A percentile compares a stretch with the other conserved stretches of the same genome.
Conservation (phyloP, 2,113 vertebrate genomes). For the Osmerus eperlanus region DNA sequence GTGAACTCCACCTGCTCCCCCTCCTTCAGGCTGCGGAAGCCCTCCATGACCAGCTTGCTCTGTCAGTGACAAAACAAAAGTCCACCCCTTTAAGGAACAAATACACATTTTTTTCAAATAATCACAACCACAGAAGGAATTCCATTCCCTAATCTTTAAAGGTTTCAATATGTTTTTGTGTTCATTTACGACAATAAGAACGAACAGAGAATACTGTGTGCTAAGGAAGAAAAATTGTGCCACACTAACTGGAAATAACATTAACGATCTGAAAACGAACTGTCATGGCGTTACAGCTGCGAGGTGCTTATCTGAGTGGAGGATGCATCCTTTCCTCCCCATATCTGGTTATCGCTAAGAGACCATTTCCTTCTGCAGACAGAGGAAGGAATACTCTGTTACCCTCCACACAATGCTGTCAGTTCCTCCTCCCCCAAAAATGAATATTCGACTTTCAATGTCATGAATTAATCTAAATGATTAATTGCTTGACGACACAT, state of each 20-base stretch:
- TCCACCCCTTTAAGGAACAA: background rate
- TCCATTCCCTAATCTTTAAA: too few species aligned
- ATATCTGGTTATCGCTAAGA: slow-evolving; percentile 52
- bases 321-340: slow-evolving; percentile 31
- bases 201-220: too few species aligned
- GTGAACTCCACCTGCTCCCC: slow-evolving; percentile 98
- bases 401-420: slow-evolving; percentile 5
- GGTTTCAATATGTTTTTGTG: too few species aligned
- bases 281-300: slow-evolving; percentile 29
- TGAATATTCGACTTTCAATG: too few species aligned
- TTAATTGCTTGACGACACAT: slow-evolving; percentile 47
- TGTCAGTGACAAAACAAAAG: slow-evolving; percentile 57
- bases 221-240: background rate
- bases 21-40: slow-evolving; percentile 99
- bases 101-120: too few species aligned
- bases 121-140: too few species aligned
- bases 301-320: slow-evolving; percentile 33
- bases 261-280: slow-evolving; percentile 42
- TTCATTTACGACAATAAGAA: too few species aligned
- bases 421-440: too few species aligned
- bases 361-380: slow-evolving; percentile 51
- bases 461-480: slow-evolving; percentile 34
- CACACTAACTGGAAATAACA: slow-evolving; percentile 18
- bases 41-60: slow-evolving; percentile 99
- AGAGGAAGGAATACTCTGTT: slow-evolving; percentile 15